Percentiles rank a stretch among this genome's conserved stretches.
Evolutionary conservation across 2,797 vertebrate genomes (phyloP).

Genomic region (Choloepus didactylus): DNA sequence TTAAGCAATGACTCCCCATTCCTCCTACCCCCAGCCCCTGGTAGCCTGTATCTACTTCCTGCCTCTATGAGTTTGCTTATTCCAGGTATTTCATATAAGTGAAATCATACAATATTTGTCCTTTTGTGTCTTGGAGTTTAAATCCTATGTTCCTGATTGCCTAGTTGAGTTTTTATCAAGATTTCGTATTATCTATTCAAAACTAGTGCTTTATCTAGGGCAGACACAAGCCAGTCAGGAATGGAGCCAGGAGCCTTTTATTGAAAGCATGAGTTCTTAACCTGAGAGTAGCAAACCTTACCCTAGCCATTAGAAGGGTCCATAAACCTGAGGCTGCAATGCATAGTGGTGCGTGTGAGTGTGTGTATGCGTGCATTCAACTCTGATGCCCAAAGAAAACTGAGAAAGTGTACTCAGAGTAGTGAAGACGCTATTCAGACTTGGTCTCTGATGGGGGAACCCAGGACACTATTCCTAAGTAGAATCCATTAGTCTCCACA

Average conservation of each 20-base stretch:
- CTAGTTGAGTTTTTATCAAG: background rate
- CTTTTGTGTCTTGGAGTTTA: background rate
- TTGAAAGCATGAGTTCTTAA: background rate
- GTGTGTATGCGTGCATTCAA: background rate
- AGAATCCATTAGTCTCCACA: background rate
- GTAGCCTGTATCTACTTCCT: too few relatives aligned
- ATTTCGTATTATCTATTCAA: background rate
- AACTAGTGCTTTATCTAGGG: background rate
- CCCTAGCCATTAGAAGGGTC: background rate
- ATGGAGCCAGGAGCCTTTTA: background rate
- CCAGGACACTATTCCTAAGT: background rate
- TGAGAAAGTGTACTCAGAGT: background rate
- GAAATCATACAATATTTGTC: too few relatives aligned
- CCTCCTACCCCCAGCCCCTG: too few relatives aligned
- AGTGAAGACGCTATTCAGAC: background rate
- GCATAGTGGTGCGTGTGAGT: background rate
- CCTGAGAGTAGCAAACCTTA: background rate
- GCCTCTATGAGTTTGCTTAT: too few relatives aligned
- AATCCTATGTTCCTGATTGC: background rate
- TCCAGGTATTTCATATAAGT: too few relatives aligned
- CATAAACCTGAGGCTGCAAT: background rate
- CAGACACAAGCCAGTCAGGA: background rate
- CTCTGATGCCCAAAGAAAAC: background rate
- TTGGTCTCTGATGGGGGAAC: too few relatives aligned
- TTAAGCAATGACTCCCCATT: too few relatives aligned